Evolutionary conservation across 2,113 vertebrate species (phyloP), one percentile per base, ranked within the genome.

Genomic region (Geococcyx californianus): DNA sequence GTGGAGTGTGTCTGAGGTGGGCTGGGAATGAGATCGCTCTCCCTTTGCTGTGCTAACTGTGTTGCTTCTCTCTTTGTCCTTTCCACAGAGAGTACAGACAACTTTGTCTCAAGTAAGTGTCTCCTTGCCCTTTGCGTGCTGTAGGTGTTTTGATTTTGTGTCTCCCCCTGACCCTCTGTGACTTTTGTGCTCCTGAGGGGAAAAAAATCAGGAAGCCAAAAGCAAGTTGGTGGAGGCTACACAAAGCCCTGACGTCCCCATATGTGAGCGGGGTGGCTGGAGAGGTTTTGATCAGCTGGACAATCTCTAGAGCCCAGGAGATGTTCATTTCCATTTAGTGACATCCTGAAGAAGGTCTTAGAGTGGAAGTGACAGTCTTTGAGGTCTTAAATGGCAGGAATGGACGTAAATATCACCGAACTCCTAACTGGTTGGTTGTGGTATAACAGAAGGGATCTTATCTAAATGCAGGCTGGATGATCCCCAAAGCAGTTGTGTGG

Each of bases 51-150:
- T 56, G 55, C 74, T 97, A 79, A 91, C 34, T 68, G 34, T 97
- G 63, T 59, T 97, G 87, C 95, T 93, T 94, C 49, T 93, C 62
- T 95, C 77, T 98, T 96, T 97, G 63, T 97, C 89, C 59, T 95
- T 97, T 89, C 87, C 90, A 24, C 98, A 98, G 98, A 98, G 89
- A 98, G 97, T 96, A 98, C 98, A 4, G 98, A 98, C 89, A 98
- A 97, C 96, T 98, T 98, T 95, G 97, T 98, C 59, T 98, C 98
- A 94, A 97, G 98, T 98, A 98, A 98, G 98, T 98, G 64, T 75
- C 83, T 82, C 28, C 40, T 91, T 94, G 38, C 34, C 70, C 93
- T 78, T 90, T 81, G 24, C 15, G 33, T 58, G 34, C n/a, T 68
- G 59, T 44, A 47, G 3, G 34, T 81, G 38, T 72, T 93, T 51